Percentiles rank a stretch among this genome's conserved stretches.
These are phyloP conservation scores for Amphiprion clarkii DNA, from an alignment of 2,797 vertebrate genomes.

Conservation along the genomic window DNA sequence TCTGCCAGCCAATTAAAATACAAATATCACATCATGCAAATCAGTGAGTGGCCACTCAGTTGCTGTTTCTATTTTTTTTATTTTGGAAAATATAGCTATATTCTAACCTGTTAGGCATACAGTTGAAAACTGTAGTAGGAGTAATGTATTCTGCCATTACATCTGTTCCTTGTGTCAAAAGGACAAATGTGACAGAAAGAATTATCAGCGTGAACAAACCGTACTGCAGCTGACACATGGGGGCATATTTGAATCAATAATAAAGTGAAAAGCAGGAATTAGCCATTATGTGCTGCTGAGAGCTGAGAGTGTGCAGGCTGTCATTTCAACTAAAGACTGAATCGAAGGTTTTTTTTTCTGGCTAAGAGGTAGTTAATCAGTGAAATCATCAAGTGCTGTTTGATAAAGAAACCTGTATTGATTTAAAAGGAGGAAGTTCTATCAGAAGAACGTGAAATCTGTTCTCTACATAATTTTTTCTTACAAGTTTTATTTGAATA, in stretches of 20 bases:
- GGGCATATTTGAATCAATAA: slow-evolving; percentile 37
- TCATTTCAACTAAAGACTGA: not conserved
- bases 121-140: slow-evolving; percentile 1
- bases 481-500: not conserved
- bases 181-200: slow-evolving; percentile 19
- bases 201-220: slow-evolving; percentile 22
- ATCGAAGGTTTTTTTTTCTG: not conserved
- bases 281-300: slow-evolving; percentile 7
- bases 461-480: not conserved
- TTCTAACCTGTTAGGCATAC: slow-evolving; percentile 21
- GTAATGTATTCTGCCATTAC: slow-evolving; percentile 13
- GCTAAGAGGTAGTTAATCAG: not conserved
- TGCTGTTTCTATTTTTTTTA: slow-evolving; percentile 15
- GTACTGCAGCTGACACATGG: slow-evolving; percentile 15
- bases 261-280: slow-evolving; percentile 21
- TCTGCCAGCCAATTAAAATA: slow-evolving; percentile 63
- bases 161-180: slow-evolving; percentile 33
- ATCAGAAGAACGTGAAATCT: not conserved
- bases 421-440: not conserved
- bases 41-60: slow-evolving; percentile 26
- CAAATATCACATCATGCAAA: slow-evolving; percentile 51
- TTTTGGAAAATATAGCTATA: slow-evolving; percentile 25
- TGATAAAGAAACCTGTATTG: not conserved
- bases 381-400: not conserved
- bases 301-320: not conserved